phyloP scores from a whole-genome alignment of 2,113 vertebrate species.

The Spheniscus mendiculus region DNA sequence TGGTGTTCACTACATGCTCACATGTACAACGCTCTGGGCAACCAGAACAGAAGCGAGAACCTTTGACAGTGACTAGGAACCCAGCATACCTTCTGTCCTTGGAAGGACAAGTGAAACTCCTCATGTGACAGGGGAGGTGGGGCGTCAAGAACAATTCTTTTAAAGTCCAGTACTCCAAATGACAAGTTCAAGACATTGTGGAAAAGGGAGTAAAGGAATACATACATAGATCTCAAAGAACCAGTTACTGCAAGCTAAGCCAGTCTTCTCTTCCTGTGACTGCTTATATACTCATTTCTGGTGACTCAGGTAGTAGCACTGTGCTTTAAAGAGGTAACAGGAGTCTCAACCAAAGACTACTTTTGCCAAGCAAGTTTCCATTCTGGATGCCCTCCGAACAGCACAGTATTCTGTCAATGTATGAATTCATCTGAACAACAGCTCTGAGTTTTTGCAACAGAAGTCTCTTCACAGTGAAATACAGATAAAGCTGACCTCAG shows the following conservation, averaged over 20 bases:
- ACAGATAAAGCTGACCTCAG: slow-evolving; percentile 39
- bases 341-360: neutral
- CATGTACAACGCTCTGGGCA: neutral
- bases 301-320: neutral
- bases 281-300: neutral
- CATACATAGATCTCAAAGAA: neutral
- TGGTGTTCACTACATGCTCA: neutral
- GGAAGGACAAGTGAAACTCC: neutral
- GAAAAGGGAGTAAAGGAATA: neutral
- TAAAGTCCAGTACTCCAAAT: neutral
- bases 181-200: neutral
- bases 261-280: neutral
- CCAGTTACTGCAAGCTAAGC: slow-evolving; percentile 9
- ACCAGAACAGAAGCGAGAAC: neutral
- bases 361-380: neutral
- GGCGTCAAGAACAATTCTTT: neutral
- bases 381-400: slow-evolving; percentile 19
- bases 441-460: neutral
- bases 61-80: neutral
- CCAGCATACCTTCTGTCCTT: neutral
- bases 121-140: neutral
- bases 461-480: neutral
- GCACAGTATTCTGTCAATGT: neutral
- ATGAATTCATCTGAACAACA: neutral
- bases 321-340: neutral